A percentile compares a stretch with the other conserved stretches of the same genome.
Evolutionary conservation across 1,140 invertebrate genomes (phyloP).

Genomic region (Ceratina calcarata): DNA sequence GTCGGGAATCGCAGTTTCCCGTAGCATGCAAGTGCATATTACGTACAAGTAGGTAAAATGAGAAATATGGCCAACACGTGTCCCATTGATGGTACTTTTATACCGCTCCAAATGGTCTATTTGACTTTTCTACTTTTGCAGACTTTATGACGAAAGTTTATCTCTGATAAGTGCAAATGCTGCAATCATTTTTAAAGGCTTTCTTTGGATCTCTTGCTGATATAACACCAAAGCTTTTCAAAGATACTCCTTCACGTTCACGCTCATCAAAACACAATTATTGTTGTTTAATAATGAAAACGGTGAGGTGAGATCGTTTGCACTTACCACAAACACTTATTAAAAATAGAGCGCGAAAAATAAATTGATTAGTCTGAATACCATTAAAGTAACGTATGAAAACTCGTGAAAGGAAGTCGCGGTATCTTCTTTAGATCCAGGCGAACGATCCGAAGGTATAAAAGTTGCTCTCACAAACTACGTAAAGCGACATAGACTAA

Average conservation of each 20-base stretch:
- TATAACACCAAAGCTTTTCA: background rate
- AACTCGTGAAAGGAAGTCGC: background rate
- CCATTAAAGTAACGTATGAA: background rate
- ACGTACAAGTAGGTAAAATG: background rate
- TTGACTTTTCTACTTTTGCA: background rate
- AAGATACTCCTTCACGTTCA: no score
- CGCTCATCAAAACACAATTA: no score
- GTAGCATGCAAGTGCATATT: background rate
- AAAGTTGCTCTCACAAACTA: background rate
- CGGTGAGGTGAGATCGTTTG: no score
- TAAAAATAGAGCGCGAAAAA: no score
- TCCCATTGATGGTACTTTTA: conserved; percentile 1
- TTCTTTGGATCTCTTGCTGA: background rate
- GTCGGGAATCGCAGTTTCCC: background rate
- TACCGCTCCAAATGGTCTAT: background rate
- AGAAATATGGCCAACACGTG: conserved; percentile 22
- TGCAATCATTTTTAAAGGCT: background rate
- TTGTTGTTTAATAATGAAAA: no score
- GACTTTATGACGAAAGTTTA: background rate
- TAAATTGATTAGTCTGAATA: no score
- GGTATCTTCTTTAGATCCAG: background rate
- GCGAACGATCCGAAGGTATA: background rate
- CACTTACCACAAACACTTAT: no score
- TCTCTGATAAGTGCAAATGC: no score
- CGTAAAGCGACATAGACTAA: background rate